phyloP scores from a whole-genome alignment of 92 coral and sea anemone genomes.

The Epizoanthus stellaris region DNA sequence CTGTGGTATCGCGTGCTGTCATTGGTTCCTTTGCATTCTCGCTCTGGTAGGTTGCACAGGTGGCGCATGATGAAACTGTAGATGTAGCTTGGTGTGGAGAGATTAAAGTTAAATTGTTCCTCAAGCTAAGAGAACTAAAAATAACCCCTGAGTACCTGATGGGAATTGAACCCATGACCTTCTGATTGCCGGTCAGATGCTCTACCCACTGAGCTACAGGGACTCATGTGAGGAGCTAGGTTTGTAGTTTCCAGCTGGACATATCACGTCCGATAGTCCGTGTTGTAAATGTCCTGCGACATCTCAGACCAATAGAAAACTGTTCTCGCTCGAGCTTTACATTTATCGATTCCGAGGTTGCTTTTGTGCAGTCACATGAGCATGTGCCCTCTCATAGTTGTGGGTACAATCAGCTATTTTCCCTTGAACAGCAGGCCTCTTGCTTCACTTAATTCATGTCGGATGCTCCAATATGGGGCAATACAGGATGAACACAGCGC shows the following conservation, averaged over 20 bases:
- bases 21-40: slow-evolving; percentile 35
- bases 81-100: too few relatives aligned
- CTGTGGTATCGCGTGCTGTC: slow-evolving; percentile 10
- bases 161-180: too few relatives aligned
- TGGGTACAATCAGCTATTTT: slow-evolving; percentile 27
- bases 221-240: too few relatives aligned
- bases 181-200: too few relatives aligned
- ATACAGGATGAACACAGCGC: not conserved
- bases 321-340: slow-evolving; percentile 28
- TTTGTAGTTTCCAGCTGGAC: too few relatives aligned
- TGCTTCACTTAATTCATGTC: slow-evolving; percentile 21
- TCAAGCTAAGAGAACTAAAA: too few relatives aligned
- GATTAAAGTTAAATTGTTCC: too few relatives aligned
- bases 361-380: slow-evolving; percentile 23
- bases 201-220: too few relatives aligned
- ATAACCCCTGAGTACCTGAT: too few relatives aligned
- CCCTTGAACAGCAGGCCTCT: slow-evolving; percentile 18
- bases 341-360: slow-evolving; percentile 18
- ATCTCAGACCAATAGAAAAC: slow-evolving; percentile 32
- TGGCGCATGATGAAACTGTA: slow-evolving; percentile 19
- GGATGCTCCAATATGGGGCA: too few relatives aligned
- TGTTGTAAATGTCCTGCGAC: slow-evolving; percentile 29
- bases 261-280: too few relatives aligned
- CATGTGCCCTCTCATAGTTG: slow-evolving; percentile 24
- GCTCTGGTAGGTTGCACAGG: slow-evolving; percentile 30